phyloP scores from a whole-genome alignment of 2,888 invertebrate genomes.

The Drosophila paranaensis region DNA sequence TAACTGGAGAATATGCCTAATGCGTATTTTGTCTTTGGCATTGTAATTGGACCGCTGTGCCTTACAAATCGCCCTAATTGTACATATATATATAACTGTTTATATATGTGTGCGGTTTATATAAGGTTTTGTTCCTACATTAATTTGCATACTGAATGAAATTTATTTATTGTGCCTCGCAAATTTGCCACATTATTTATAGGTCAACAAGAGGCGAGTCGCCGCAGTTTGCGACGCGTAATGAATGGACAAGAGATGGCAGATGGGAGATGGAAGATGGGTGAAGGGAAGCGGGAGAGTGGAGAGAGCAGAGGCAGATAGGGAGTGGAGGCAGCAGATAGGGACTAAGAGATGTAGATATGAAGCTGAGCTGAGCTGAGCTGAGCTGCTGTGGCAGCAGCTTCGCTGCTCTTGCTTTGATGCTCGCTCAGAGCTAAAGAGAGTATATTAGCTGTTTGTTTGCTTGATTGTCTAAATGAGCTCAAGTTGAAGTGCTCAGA shows the following conservation, averaged over 20 bases:
- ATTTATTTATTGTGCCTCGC: constrained; percentile 70
- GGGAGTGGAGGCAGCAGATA: background rate
- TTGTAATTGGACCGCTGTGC: constrained; percentile 39
- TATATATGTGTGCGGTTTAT: background rate
- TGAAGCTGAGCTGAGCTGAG: constrained; percentile 1
- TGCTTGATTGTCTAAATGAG: background rate
- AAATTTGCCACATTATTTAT: constrained; percentile 74
- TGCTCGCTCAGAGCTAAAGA: background rate
- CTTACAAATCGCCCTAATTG: constrained; percentile 49
- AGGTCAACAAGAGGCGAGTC: constrained; percentile 50
- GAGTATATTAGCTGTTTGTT: background rate
- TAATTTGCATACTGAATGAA: constrained; percentile 69
- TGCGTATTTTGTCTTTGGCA: constrained; percentile 20
- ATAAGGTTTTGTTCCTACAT: constrained; percentile 23
- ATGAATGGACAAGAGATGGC: constrained; percentile 59
- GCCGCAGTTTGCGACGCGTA: constrained; percentile 34
- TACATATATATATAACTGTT: constrained; percentile 2
- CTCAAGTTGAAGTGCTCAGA: no score
- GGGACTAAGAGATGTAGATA: background rate
- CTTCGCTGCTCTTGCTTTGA: background rate
- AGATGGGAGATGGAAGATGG: constrained; percentile 2
- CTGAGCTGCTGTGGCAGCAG: background rate
- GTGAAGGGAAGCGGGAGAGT: background rate
- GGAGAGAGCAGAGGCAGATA: background rate
- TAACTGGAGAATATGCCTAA: background rate